Conservation (phyloP, 2,888 invertebrate species). For the Eilema caniola region DNA sequence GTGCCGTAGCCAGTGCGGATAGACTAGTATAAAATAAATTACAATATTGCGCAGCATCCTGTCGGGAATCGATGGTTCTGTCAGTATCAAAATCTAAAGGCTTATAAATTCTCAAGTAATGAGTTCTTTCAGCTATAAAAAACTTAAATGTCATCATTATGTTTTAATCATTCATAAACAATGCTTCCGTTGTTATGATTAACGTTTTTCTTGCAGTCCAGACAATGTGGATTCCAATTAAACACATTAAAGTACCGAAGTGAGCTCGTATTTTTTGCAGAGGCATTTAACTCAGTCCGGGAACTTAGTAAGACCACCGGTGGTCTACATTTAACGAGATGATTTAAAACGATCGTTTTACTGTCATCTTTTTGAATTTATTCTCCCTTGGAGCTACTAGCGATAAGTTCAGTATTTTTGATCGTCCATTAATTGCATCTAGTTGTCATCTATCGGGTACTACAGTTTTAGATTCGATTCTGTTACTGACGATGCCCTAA, state of each 20-base stretch:
- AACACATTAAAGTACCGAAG: neutral
- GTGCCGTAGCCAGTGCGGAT: too few relatives aligned
- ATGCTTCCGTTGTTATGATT: neutral
- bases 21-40: too few relatives aligned
- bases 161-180: constrained; percentile 3
- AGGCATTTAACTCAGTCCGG: neutral
- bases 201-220: constrained; percentile 5
- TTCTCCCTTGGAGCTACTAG: neutral
- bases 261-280: neutral
- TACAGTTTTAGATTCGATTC: too few relatives aligned
- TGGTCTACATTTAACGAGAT: neutral
- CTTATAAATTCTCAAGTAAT: too few relatives aligned
- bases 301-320: neutral
- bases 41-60: too few relatives aligned
- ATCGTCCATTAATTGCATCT: too few relatives aligned
- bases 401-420: neutral
- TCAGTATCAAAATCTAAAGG: too few relatives aligned
- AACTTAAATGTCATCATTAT: too few relatives aligned
- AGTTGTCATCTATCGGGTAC: too few relatives aligned
- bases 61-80: too few relatives aligned
- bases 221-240: constrained; percentile 4
- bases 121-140: too few relatives aligned
- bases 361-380: neutral
- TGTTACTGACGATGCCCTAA: too few relatives aligned
- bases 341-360: neutral